These are phyloP conservation scores for Poecilia picta DNA, from an alignment of 2,797 vertebrate species.

Conservation along the genomic window DNA sequence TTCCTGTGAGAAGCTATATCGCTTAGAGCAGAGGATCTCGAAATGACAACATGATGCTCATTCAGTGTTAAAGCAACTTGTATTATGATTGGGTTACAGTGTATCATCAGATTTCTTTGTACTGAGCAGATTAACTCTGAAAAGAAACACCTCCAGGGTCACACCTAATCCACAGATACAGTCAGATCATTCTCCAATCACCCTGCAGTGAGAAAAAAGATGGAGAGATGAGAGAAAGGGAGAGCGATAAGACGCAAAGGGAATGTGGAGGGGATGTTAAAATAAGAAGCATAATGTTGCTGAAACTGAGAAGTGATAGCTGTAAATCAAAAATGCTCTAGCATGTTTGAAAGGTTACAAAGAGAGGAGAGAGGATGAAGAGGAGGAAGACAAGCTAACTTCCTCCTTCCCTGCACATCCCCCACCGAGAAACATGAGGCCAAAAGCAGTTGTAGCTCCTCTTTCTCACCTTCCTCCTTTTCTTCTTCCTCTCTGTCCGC, in stretches of 20 bases:
- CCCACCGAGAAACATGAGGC: slow-evolving; percentile 20
- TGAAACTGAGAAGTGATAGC: background rate
- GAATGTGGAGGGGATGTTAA: background rate
- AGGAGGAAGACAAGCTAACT: slow-evolving; percentile 30
- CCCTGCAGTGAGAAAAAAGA: background rate
- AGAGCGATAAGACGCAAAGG: background rate
- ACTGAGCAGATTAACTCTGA: slow-evolving; percentile 56
- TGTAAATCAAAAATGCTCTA: slow-evolving; percentile 2
- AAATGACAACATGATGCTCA: background rate
- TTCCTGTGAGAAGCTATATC: background rate
- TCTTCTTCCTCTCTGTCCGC: slow-evolving; percentile 22
- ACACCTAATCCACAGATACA: slow-evolving; percentile 52
- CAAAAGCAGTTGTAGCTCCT: slow-evolving; percentile 39
- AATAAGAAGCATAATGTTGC: background rate
- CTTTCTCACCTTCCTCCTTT: slow-evolving; percentile 8
- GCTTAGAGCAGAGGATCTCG: background rate
- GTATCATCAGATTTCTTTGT: slow-evolving; percentile 41
- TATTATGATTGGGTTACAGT: slow-evolving; percentile 40
- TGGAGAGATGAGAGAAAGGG: background rate
- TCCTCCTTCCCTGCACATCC: slow-evolving; percentile 14
- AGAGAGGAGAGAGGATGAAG: background rate
- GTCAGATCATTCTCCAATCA: slow-evolving; percentile 45
- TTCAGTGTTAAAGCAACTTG: background rate
- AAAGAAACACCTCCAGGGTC: slow-evolving; percentile 32
- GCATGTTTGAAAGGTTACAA: slow-evolving; percentile 2